Evolutionary conservation across 2,888 invertebrate genomes (phyloP).

Genomic region (Drosophila anomelani): DNA sequence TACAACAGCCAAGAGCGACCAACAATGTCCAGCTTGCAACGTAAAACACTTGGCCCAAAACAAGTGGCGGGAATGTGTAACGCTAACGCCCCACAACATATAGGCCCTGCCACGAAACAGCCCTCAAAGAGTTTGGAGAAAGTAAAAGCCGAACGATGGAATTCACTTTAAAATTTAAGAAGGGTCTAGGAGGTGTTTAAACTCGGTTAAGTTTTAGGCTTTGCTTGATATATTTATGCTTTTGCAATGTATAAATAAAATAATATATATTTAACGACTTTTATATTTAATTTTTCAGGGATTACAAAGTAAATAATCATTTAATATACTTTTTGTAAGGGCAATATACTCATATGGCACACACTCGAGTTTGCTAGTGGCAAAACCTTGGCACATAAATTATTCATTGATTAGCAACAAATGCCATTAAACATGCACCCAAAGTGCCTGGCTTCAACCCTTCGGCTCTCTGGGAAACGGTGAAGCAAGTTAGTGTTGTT

Average conservation of each 20-base stretch:
- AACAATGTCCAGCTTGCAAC: constrained; percentile 26
- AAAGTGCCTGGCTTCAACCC: constrained; percentile 53
- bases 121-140: background rate
- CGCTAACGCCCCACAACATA: constrained; percentile 55
- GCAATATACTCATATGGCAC: background rate
- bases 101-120: constrained; percentile 15
- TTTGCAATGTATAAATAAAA: background rate
- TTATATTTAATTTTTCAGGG: too few relatives aligned
- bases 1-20: constrained; percentile 36
- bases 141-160: background rate
- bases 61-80: constrained; percentile 65
- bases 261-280: too few relatives aligned
- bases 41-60: constrained; percentile 38
- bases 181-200: background rate
- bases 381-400: constrained; percentile 77
- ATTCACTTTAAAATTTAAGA: background rate
- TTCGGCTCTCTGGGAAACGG: background rate
- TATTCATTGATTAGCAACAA: constrained; percentile 82
- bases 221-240: background rate
- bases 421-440: constrained; percentile 78
- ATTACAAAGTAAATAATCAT: background rate
- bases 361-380: constrained; percentile 41
- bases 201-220: too few relatives aligned
- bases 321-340: background rate
- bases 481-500: background rate